Percentiles rank a stretch among this genome's conserved stretches.
Conservation (phyloP, 2,113 vertebrate genomes). For the Recurvirostra avosetta region DNA sequence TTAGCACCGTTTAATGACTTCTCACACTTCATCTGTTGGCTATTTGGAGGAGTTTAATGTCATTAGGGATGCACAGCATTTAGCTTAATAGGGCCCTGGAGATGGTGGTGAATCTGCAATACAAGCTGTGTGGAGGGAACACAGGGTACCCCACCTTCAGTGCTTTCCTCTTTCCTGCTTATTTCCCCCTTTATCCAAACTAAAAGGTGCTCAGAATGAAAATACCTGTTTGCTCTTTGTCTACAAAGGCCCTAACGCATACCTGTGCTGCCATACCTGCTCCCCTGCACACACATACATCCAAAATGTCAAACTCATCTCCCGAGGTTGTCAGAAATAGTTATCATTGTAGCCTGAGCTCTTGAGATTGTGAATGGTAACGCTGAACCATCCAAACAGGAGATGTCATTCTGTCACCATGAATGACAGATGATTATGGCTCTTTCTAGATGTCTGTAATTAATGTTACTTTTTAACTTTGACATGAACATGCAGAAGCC, state of each 20-base stretch:
- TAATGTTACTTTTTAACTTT: constrained; percentile 34
- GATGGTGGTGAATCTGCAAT: background rate
- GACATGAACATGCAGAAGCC: background rate
- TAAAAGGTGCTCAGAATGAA: background rate
- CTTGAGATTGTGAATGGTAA: background rate
- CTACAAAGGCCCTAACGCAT: background rate
- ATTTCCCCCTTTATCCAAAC: background rate
- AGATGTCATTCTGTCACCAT: constrained; percentile 52
- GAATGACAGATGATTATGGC: constrained; percentile 44
- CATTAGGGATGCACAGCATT: background rate
- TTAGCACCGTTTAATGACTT: background rate
- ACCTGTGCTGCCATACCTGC: background rate
- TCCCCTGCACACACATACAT: background rate
- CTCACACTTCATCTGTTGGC: background rate
- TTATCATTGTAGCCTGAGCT: background rate
- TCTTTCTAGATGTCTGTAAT: constrained; percentile 38
- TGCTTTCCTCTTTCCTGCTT: background rate
- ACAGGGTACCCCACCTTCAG: too few relatives aligned
- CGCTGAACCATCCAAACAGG: constrained; percentile 23
- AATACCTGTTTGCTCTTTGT: background rate
- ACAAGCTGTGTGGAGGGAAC: background rate
- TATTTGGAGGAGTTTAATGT: background rate
- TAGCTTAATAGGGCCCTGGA: background rate
- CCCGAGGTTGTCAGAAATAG: background rate
- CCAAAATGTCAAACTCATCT: background rate